These are phyloP conservation scores for Orientallactaga bullata DNA, from an alignment of 2,113 vertebrate genomes.

Conservation along the genomic window DNA sequence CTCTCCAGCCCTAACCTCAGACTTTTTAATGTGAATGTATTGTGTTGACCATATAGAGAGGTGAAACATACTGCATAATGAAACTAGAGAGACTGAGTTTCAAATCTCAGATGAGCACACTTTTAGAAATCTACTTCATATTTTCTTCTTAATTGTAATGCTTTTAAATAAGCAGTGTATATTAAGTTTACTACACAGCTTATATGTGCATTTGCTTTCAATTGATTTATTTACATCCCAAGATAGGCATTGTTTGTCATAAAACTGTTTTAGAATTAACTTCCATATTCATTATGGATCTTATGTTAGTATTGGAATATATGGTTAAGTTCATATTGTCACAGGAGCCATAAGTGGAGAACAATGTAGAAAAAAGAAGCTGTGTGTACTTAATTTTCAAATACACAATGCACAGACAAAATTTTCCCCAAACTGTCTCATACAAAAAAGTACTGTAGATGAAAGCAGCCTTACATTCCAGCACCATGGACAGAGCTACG, in stretches of 20 bases:
- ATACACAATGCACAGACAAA: background rate
- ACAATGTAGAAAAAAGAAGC: background rate
- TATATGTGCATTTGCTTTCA: background rate
- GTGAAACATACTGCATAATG: constrained; percentile 5
- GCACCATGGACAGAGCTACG: background rate
- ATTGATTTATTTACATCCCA: background rate
- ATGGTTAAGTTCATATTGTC: background rate
- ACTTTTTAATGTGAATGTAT: background rate
- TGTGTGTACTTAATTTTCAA: background rate
- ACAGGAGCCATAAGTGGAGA: background rate
- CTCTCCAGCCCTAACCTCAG: too few species aligned
- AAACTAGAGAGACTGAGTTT: background rate
- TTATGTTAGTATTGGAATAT: background rate
- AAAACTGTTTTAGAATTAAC: background rate
- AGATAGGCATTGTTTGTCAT: background rate
- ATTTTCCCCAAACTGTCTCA: background rate
- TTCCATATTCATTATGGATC: background rate
- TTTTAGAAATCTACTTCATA: constrained; percentile 30
- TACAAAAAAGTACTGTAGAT: background rate
- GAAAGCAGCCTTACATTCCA: background rate
- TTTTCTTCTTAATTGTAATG: background rate
- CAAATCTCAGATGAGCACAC: background rate
- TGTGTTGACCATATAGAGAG: background rate
- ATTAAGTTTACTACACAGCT: background rate
- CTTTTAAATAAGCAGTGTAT: background rate